These are phyloP conservation scores for Neuroterus valhalla DNA, from an alignment of 1,140 invertebrate genomes.

Conservation along the genomic window DNA sequence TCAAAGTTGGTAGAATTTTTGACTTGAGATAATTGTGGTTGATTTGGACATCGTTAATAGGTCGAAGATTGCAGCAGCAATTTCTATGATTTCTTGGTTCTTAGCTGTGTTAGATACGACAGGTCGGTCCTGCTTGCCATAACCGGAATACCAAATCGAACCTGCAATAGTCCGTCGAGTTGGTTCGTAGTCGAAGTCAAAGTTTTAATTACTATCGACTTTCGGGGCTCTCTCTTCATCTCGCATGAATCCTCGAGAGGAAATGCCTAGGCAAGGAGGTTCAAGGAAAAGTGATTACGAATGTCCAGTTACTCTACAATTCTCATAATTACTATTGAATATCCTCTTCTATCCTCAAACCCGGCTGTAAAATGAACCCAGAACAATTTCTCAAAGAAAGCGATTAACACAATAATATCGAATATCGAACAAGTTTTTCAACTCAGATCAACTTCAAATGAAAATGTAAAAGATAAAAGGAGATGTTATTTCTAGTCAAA, in stretches of 20 bases:
- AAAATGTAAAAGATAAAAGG: no score
- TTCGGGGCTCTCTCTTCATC: conserved; percentile 54
- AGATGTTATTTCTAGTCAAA: no score
- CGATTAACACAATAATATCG: no score
- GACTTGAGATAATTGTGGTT: neutral
- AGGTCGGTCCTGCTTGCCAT: conserved; percentile 39
- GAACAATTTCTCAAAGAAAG: no score
- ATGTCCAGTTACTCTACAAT: conserved; percentile 8
- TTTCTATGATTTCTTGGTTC: conserved; percentile 3
- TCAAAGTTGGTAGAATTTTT: no score
- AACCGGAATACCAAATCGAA: conserved; percentile 63
- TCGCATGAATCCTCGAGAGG: conserved; percentile 43
- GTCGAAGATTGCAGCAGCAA: neutral
- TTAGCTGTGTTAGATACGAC: conserved; percentile 15
- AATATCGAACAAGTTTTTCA: no score
- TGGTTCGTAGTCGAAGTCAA: conserved; percentile 62
- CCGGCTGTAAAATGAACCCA: neutral
- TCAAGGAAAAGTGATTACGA: conserved; percentile 38
- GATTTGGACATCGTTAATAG: neutral
- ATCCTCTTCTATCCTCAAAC: neutral
- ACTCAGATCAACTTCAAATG: no score
- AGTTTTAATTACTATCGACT: conserved; percentile 72
- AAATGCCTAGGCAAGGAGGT: conserved; percentile 48
- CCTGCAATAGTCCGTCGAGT: conserved; percentile 58
- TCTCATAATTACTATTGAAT: conserved; percentile 13